Conservation (phyloP, 1,140 invertebrate genomes). For the Helicorthomorpha holstii region DNA sequence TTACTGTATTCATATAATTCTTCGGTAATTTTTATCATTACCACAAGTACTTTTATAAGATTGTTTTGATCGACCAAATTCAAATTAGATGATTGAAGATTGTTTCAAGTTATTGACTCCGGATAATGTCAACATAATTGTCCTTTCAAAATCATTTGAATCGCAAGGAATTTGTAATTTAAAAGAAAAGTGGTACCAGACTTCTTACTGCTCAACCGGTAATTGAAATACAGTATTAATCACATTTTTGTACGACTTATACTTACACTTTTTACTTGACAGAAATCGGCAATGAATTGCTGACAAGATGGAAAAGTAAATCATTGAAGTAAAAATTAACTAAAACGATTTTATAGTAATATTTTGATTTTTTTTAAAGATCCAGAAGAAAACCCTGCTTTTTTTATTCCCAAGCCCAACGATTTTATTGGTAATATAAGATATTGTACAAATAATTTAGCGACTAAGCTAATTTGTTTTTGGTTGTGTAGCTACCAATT, state of each 20-base stretch:
- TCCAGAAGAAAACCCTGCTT: slow-evolving; percentile 16
- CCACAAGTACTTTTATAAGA: neutral
- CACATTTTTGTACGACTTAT: neutral
- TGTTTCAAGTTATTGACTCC: slow-evolving; percentile 18
- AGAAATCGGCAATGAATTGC: slow-evolving; percentile 9
- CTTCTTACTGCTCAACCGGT: slow-evolving; percentile 7
- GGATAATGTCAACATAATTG: slow-evolving; percentile 19
- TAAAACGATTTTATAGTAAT: neutral
- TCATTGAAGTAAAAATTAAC: neutral
- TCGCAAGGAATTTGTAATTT: slow-evolving; percentile 13
- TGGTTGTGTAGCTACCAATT: slow-evolving; percentile 42
- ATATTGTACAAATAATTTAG: too few relatives aligned
- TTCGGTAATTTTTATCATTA: neutral
- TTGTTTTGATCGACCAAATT: too few relatives aligned
- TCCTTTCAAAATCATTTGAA: slow-evolving; percentile 19
- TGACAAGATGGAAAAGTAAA: slow-evolving; percentile 6
- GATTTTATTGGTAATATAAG: slow-evolving; percentile 39
- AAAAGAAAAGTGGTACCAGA: slow-evolving; percentile 21
- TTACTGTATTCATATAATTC: slow-evolving; percentile 57
- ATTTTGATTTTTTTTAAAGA: slow-evolving; percentile 1
- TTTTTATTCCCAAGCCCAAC: slow-evolving; percentile 57
- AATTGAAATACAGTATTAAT: neutral
- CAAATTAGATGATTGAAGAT: slow-evolving; percentile 17
- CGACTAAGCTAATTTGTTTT: too few relatives aligned
- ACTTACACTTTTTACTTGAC: neutral